Base-by-base conservation (phyloP, 2,113 vertebrate species). In the Dicentrarchus labrax region DNA sequence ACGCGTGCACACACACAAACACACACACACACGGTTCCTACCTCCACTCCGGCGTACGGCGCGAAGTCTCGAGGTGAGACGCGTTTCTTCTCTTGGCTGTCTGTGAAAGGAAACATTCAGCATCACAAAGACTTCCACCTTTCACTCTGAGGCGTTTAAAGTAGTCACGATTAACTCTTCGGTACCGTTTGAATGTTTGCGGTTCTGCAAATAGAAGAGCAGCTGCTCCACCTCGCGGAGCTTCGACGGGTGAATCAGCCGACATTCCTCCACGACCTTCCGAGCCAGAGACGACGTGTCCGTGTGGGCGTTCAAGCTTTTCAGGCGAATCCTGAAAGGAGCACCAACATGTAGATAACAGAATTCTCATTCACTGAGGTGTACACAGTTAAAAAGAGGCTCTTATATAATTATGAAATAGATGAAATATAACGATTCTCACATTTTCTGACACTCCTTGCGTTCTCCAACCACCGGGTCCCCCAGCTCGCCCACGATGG, bases 391-490 rank as follows among this genome's bases (percentile, higher is more conserved):
- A n/a, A n/a, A n/a, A n/a, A n/a, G n/a, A n/a, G n/a, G n/a, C n/a
- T n/a, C n/a, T 30, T 30, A 30, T 3, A 30, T 30, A 30, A 30
- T 30, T 30, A 30, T 30, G 4, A 30, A 30, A 30, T 3, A 30
- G 4, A 30, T 30, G 4, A 30, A 30, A 50, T 0, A 15, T 15
- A 50, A 15, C 5, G 0, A 53, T 38, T 8, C 96, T 96, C 94
- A 99, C 97, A 98, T 98, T 96, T 99, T 99, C 93, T 98, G 97
- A 90, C 98, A 98, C 65, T 97, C 96, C 82, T 99, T 99, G 66
- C 97, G 96, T 51, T 98, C 96, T 54, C 97, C 97, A 62, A 98
- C 87, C 96, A 97, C 95, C 8, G 96, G 93, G 64, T 96, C 97
- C 47, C 97, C 98, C 93, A 91, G 81, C 87, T 98, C 96, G 66